Evolutionary conservation across 2,888 invertebrate genomes (phyloP).

Genomic region (Polydrusus pterygomalis): DNA sequence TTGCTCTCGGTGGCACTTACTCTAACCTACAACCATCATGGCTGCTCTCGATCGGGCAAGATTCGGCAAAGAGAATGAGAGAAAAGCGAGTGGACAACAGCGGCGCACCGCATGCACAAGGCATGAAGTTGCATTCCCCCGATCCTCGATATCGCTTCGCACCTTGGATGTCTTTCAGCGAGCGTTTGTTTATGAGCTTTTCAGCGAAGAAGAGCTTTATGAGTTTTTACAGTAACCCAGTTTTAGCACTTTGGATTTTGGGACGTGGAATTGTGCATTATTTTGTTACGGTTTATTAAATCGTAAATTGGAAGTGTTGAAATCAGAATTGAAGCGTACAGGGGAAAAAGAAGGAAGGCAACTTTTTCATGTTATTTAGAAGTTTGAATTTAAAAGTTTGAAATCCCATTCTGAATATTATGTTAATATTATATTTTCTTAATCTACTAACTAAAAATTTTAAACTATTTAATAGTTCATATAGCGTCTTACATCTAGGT

Average conservation of each 20-base stretch:
- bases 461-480: too few relatives aligned
- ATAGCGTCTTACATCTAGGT: too few relatives aligned
- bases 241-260: slow-evolving; percentile 34
- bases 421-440: too few relatives aligned
- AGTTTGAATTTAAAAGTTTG: too few relatives aligned
- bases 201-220: slow-evolving; percentile 43
- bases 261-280: background rate
- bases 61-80: slow-evolving; percentile 48
- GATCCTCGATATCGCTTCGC: slow-evolving; percentile 40
- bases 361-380: too few relatives aligned
- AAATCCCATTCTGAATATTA: too few relatives aligned
- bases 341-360: too few relatives aligned
- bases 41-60: slow-evolving; percentile 52
- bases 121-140: slow-evolving; percentile 48
- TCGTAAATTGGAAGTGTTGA: too few relatives aligned
- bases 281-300: background rate
- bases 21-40: slow-evolving; percentile 53
- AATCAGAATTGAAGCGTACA: too few relatives aligned
- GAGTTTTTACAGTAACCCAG: slow-evolving; percentile 52
- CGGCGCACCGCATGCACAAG: slow-evolving; percentile 48
- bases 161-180: slow-evolving; percentile 48
- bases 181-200: slow-evolving; percentile 42
- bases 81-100: slow-evolving; percentile 46
- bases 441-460: too few relatives aligned
- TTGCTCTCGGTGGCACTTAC: slow-evolving; percentile 58